These are phyloP conservation scores for Cololabis saira DNA, from an alignment of 2,113 vertebrate species.

Conservation along the genomic window DNA sequence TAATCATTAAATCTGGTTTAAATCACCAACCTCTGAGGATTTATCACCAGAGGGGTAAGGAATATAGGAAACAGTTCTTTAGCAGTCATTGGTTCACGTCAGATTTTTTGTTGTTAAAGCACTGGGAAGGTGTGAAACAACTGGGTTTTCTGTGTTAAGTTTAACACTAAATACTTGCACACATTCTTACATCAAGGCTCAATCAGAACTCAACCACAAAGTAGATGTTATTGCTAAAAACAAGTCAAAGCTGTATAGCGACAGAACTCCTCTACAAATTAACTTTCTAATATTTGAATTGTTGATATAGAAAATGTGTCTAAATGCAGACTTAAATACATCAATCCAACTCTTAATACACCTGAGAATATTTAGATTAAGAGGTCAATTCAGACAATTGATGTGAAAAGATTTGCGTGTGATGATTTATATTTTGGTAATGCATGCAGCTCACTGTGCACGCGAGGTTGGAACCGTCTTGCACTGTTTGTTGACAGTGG, in stretches of 20 bases:
- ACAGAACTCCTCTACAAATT: too few species aligned
- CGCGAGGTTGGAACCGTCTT: conserved; percentile 12
- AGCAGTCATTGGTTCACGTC: background rate
- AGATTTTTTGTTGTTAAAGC: background rate
- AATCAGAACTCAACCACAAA: too few species aligned
- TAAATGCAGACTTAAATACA: conserved; percentile 24
- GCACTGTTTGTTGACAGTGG: conserved; percentile 10
- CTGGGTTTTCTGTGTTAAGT: too few species aligned
- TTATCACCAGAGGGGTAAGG: background rate
- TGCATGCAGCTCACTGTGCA: conserved; percentile 41
- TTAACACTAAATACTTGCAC: too few species aligned
- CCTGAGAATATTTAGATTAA: conserved; percentile 2
- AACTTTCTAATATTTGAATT: background rate
- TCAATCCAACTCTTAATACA: conserved; percentile 26
- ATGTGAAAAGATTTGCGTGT: background rate
- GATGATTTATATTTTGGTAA: conserved; percentile 30
- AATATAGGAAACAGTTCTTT: background rate
- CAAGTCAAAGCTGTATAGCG: too few species aligned
- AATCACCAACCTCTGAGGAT: background rate
- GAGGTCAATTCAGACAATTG: background rate
- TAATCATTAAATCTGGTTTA: too few species aligned
- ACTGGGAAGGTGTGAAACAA: background rate
- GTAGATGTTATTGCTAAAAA: too few species aligned
- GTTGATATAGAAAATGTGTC: background rate
- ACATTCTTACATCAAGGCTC: too few species aligned